Evolutionary conservation across 2,888 invertebrate genomes (phyloP), one percentile per base, ranked within the genome.

Genomic region (Pardosa pseudoannulata): DNA sequence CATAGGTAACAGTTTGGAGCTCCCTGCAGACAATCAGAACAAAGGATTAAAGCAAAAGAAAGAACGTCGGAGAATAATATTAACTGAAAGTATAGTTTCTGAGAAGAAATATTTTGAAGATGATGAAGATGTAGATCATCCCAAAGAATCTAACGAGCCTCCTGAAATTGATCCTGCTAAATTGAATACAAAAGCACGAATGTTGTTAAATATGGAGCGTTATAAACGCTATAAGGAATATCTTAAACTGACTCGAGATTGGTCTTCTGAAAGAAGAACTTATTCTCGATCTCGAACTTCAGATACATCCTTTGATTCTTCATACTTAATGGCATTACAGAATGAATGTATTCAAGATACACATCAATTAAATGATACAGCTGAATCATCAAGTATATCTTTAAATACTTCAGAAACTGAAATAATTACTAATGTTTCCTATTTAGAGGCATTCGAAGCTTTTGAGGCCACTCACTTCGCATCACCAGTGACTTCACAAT

Each of bases 101-200:
- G 76, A 71, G n/a, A 36, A 76, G 19, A 76, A 72, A 46, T 76
- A 72, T 29, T 83, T 83, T 76, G 76, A 76, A 39, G 82, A 83
- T 36, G 46, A 32, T 16, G 75, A 41, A 6, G 19, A 29, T 11
- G 23, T 23, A 23, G 41, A 46, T 46, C 41, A 13, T 16, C 41
- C 41, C 9, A 46, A 46, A 46, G 16, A 9, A 13, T 19, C 28
- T 16, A 72, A 79, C 41, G 36, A 27, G 7, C 3, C n/a, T 6
- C n/a, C 0, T 7, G 75, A 78, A 29, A 13, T 16, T 9, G 36
- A 36, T 7, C 36, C 5, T 9, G 9, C 5, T 7, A 36, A 36
- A 36, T 7, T 9, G 5, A 36, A 72, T 62, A 85, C 86, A 1
- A 87, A 87, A 67, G 71, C 87, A 1, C n/a, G 50, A 1, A 9